Conservation (phyloP, 2,113 vertebrate genomes). For the Ameiurus melas region DNA sequence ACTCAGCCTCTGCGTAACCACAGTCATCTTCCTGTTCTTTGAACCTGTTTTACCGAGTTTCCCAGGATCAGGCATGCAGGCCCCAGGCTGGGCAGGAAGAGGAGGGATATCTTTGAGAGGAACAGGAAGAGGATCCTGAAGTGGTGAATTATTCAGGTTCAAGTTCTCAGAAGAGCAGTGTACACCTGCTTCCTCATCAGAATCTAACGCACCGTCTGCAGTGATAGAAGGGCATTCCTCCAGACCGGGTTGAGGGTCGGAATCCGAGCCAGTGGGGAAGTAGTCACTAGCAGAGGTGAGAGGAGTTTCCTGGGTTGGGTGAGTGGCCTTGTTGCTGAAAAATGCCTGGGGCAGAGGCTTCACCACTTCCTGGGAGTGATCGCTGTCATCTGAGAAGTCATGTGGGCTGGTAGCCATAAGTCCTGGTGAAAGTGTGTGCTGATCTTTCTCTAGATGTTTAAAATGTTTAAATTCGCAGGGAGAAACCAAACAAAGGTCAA, state of each 20-base stretch:
- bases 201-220: slow-evolving; percentile 72
- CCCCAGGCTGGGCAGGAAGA: slow-evolving; percentile 68
- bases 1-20: slow-evolving; percentile 52
- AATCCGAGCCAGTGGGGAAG: slow-evolving; percentile 78
- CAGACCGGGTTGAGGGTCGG: slow-evolving; percentile 63
- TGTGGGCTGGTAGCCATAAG: slow-evolving; percentile 69
- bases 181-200: slow-evolving; percentile 71
- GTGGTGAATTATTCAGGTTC: slow-evolving; percentile 35
- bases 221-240: slow-evolving; percentile 73
- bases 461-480: slow-evolving; percentile 85
- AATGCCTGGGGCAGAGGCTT: slow-evolving; percentile 52
- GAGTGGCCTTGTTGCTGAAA: slow-evolving; percentile 2
- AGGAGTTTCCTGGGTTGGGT: slow-evolving; percentile 67
- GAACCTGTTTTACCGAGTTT: slow-evolving; percentile 39
- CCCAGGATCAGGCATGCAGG: slow-evolving; percentile 83
- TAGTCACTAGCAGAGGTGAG: slow-evolving; percentile 81
- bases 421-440: slow-evolving; percentile 61
- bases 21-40: slow-evolving; percentile 61
- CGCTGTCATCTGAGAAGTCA: slow-evolving; percentile 76
- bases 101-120: slow-evolving; percentile 75
- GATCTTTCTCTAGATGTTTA: slow-evolving; percentile 59
- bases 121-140: slow-evolving; percentile 67
- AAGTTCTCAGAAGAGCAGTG: slow-evolving; percentile 52
- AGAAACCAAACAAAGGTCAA: slow-evolving; percentile 83
- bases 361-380: slow-evolving; percentile 74